These are phyloP conservation scores for Poeciliopsis occidentalis DNA, from an alignment of 2,113 vertebrate genomes.

Conservation along the genomic window DNA sequence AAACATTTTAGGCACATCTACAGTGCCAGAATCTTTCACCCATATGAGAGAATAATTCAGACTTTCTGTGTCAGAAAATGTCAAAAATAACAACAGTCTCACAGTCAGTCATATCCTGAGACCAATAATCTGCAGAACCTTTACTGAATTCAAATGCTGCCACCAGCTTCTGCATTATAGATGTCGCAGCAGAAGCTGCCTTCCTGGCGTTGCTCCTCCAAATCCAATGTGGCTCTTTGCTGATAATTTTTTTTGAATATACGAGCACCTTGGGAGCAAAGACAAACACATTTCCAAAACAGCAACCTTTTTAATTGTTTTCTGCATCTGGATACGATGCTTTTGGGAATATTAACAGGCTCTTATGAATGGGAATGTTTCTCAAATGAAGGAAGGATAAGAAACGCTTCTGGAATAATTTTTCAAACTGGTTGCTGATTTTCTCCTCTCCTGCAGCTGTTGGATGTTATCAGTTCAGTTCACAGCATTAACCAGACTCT, in stretches of 20 bases:
- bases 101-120: not conserved
- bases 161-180: constrained; percentile 1
- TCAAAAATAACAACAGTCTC: not conserved
- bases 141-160: not conserved
- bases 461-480: not conserved
- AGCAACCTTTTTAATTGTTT: not conserved
- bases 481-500: too few relatives aligned
- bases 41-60: not conserved
- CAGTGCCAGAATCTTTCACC: not conserved
- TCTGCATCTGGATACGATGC: not conserved
- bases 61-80: not conserved
- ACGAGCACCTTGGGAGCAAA: not conserved
- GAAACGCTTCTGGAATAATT: not conserved
- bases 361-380: not conserved
- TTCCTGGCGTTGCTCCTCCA: not conserved
- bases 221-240: not conserved
- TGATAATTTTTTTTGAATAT: not conserved
- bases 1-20: not conserved
- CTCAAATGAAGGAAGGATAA: not conserved
- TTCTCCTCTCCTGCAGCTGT: not conserved
- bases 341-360: not conserved
- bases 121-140: not conserved
- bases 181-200: not conserved
- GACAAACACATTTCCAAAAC: not conserved
- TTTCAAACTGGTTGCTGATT: not conserved